A percentile compares a stretch with the other conserved stretches of the same genome.
Conservation (phyloP, 2,797 vertebrate species). For the Morus bassanus region DNA sequence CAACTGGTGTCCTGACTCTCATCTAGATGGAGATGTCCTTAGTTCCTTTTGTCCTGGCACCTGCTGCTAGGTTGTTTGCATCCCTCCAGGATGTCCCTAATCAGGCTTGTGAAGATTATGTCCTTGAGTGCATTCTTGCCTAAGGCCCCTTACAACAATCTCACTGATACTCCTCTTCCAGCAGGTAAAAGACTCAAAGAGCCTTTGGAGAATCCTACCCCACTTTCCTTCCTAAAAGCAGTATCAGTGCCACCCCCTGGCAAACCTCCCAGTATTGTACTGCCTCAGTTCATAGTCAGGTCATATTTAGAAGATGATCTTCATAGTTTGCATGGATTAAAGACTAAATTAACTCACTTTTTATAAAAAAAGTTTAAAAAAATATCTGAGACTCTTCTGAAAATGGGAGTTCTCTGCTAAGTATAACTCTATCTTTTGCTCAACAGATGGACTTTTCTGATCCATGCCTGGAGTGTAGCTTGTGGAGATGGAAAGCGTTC, state of each 20-base stretch:
- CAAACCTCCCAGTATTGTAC: neutral
- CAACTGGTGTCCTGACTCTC: too few relatives aligned
- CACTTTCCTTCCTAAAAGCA: neutral
- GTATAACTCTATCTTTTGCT: neutral
- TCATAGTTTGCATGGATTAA: neutral
- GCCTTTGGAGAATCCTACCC: neutral
- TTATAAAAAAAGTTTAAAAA: neutral
- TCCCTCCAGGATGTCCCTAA: too few relatives aligned
- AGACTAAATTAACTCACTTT: neutral
- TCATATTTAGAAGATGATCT: neutral
- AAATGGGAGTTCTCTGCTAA: neutral
- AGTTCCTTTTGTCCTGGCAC: too few relatives aligned
- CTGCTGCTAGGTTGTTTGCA: too few relatives aligned
- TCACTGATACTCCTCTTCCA: neutral
- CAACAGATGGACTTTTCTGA: neutral
- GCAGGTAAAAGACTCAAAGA: neutral
- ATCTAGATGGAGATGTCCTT: too few relatives aligned
- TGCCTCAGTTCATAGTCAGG: neutral
- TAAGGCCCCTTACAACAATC: too few relatives aligned
- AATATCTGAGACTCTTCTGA: neutral
- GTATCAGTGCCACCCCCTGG: neutral
- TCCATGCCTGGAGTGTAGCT: neutral
- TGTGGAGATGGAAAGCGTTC: neutral
- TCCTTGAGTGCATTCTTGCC: too few relatives aligned
- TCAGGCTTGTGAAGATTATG: too few relatives aligned